Evolutionary conservation across 1,140 invertebrate genomes (phyloP).

Genomic region (Bilobella aurantiaca): DNA sequence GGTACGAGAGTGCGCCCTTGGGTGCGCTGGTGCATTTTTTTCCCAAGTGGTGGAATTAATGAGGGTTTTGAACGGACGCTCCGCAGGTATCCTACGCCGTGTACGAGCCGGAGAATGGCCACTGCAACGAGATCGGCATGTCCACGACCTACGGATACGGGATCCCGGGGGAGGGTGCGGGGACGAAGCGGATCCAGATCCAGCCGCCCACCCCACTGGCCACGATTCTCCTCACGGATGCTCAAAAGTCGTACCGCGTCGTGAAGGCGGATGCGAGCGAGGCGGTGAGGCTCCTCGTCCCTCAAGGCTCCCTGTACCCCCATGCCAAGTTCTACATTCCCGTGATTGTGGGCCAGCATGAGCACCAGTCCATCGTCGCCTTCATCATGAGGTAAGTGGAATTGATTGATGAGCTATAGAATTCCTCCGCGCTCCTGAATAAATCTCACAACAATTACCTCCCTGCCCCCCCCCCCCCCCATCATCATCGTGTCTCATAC

Average conservation of each 20-base stretch:
- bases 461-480: no score
- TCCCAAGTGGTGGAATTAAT: no score
- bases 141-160: conserved; percentile 36
- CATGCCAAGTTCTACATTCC: conserved; percentile 73
- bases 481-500: no score
- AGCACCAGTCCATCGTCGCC: conserved; percentile 51
- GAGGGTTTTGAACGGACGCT: no score
- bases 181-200: conserved; percentile 58
- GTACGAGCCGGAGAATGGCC: conserved; percentile 52
- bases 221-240: conserved; percentile 58
- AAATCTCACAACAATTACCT: no score
- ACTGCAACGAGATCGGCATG: conserved; percentile 34
- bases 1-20: no score
- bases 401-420: no score
- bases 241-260: conserved; percentile 68
- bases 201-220: conserved; percentile 62
- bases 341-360: conserved; percentile 57
- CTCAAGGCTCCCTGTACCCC: conserved; percentile 72
- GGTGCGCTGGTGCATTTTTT: no score
- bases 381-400: conserved; percentile 72
- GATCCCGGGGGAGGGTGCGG: conserved; percentile 49
- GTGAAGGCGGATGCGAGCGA: conserved; percentile 57
- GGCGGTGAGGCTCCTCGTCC: conserved; percentile 68
- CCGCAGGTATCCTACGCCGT: conserved; percentile 71
- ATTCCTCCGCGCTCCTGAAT: no score